Conservation (phyloP, 2,888 invertebrate species). For the Aphodius sticticus region DNA sequence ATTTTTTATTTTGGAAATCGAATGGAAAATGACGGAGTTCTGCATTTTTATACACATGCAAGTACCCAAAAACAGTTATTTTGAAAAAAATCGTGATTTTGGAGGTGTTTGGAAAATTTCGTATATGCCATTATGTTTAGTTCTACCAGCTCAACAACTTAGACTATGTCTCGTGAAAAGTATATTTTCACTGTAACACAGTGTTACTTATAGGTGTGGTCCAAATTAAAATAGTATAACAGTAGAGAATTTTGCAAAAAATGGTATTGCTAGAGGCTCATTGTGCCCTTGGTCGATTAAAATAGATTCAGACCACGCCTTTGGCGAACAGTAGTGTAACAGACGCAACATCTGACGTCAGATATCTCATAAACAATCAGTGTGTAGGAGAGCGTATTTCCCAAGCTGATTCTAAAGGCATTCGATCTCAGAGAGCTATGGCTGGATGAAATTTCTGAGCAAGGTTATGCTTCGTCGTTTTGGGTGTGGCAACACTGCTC, state of each 20-base stretch:
- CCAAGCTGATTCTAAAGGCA: constrained; percentile 11
- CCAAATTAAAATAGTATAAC: neutral
- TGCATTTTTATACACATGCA: no score
- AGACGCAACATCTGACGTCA: constrained; percentile 4
- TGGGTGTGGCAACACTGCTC: constrained; percentile 18
- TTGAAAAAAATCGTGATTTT: no score
- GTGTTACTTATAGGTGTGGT: neutral
- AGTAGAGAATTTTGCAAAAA: neutral
- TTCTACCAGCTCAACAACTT: no score
- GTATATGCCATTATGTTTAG: no score
- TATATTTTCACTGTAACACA: no score
- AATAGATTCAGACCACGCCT: constrained; percentile 14
- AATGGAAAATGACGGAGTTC: no score
- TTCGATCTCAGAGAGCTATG: neutral
- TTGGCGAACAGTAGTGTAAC: constrained; percentile 12
- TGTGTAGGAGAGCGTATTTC: constrained; percentile 22
- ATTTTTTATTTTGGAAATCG: no score
- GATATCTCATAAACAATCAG: neutral
- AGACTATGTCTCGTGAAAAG: no score
- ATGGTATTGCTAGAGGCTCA: neutral
- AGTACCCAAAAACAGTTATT: no score
- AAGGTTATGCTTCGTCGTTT: neutral
- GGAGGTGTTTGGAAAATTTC: no score
- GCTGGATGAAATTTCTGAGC: constrained; percentile 10
- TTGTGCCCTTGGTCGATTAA: constrained; percentile 13